phyloP scores from a whole-genome alignment of 2,113 vertebrate species.

The Tachycineta bicolor region DNA sequence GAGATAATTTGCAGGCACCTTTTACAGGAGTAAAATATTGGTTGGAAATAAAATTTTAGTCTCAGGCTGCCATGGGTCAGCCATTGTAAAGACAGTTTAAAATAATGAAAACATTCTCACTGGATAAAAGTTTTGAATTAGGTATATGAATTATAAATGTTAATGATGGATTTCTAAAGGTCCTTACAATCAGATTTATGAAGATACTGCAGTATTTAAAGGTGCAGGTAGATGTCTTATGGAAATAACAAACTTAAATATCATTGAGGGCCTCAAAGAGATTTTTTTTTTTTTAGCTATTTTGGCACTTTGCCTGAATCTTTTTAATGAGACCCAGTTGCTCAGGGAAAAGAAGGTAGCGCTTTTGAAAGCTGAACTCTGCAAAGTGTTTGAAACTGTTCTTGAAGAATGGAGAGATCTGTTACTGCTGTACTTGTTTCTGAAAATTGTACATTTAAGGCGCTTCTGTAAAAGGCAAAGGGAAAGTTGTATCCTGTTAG shows the following conservation, averaged over 20 bases:
- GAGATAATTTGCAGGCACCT: background rate
- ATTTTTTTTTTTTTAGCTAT: background rate
- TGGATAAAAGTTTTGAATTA: background rate
- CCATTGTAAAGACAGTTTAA: background rate
- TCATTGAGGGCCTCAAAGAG: background rate
- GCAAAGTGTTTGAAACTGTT: background rate
- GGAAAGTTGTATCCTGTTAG: background rate
- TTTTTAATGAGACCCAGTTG: background rate
- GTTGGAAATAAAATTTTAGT: conserved; percentile 1
- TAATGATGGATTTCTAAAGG: background rate
- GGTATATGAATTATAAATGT: background rate
- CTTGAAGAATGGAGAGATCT: background rate
- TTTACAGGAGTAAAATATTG: background rate
- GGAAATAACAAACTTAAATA: background rate
- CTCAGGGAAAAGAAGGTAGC: background rate
- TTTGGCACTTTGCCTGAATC: background rate
- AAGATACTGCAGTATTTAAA: background rate
- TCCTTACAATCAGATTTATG: background rate
- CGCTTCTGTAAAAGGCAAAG: background rate
- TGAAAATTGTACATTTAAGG: background rate
- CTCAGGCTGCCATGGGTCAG: background rate
- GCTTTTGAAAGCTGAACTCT: background rate
- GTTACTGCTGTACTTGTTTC: background rate
- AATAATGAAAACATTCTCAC: background rate
- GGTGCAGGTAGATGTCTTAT: background rate